Percentiles rank a stretch among this genome's conserved stretches.
Conservation (phyloP, 2,888 invertebrate species). For the Oscheius onirici region DNA sequence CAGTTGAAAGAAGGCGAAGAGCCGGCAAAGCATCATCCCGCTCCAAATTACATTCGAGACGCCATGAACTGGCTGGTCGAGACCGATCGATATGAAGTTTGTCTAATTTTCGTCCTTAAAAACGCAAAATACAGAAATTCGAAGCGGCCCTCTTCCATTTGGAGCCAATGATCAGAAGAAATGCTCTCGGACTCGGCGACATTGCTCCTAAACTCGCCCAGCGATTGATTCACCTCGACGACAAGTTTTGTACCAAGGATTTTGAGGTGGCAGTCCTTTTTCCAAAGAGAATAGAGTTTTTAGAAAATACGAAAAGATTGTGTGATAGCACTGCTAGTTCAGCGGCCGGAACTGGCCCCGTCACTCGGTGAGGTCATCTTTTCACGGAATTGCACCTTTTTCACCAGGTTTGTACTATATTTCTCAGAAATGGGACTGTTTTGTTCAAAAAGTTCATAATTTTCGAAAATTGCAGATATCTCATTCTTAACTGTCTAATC, state of each 20-base stretch:
- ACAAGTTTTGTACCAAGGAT: slow-evolving; percentile 25
- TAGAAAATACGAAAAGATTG: slow-evolving; percentile 14
- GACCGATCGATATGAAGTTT: slow-evolving; percentile 35
- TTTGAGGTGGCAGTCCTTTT: slow-evolving; percentile 29
- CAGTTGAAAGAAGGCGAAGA: slow-evolving; percentile 30
- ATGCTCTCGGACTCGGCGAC: slow-evolving; percentile 26
- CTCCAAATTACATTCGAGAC: slow-evolving; percentile 29
- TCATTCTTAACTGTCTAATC: slow-evolving; percentile 22
- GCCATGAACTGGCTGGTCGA: slow-evolving; percentile 27
- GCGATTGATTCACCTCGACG: slow-evolving; percentile 11
- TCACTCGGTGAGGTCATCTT: slow-evolving; percentile 13
- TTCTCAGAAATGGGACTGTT: neutral
- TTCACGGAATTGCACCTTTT: slow-evolving; percentile 17
- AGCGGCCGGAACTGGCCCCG: slow-evolving; percentile 28
- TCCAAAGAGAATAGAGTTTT: neutral
- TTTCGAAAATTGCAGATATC: slow-evolving; percentile 17
- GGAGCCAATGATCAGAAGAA: slow-evolving; percentile 27
- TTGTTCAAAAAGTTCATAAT: too few species aligned
- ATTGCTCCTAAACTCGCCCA: slow-evolving; percentile 8
- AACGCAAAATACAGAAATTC: too few species aligned
- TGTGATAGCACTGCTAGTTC: slow-evolving; percentile 25
- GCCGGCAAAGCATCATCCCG: slow-evolving; percentile 5
- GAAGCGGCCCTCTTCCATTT: slow-evolving; percentile 25
- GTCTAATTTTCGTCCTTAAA: too few species aligned
- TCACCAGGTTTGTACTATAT: neutral